These are phyloP conservation scores for Rhimphoctona megacephalus DNA, from an alignment of 2,888 invertebrate genomes.

Conservation along the genomic window DNA sequence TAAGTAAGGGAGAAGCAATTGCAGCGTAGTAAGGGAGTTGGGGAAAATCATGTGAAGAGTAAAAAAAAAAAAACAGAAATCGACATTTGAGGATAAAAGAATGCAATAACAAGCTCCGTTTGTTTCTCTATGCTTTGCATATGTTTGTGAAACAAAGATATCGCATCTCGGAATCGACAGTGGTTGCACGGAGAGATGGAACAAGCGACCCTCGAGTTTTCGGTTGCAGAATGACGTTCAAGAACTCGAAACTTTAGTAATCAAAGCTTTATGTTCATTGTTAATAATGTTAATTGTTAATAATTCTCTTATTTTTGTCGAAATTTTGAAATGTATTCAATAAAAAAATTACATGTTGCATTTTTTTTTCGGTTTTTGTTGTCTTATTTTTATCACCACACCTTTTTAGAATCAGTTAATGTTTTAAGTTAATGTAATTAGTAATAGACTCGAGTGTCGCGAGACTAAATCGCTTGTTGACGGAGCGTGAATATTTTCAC, in stretches of 20 bases:
- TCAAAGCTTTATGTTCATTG: background rate
- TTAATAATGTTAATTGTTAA: slow-evolving; percentile 46
- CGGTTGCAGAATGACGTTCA: slow-evolving; percentile 34
- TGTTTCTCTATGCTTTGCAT: slow-evolving; percentile 31
- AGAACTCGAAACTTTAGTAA: slow-evolving; percentile 53
- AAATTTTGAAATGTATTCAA: no score
- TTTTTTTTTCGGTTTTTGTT: no score
- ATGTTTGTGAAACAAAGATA: background rate
- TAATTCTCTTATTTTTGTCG: no score
- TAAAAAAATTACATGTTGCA: no score
- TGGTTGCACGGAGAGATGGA: slow-evolving; percentile 16
- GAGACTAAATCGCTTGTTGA: no score
- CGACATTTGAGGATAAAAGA: slow-evolving; percentile 56
- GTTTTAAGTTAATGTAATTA: no score
- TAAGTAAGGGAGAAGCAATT: slow-evolving; percentile 31
- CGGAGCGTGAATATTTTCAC: no score
- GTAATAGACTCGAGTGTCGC: no score
- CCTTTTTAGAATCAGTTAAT: no score
- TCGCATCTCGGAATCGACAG: slow-evolving; percentile 34
- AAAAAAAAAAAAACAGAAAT: slow-evolving; percentile 36
- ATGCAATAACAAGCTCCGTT: slow-evolving; percentile 55
- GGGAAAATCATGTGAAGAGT: slow-evolving; percentile 50
- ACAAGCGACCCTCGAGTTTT: slow-evolving; percentile 44
- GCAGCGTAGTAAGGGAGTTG: slow-evolving; percentile 34
- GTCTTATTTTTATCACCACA: no score